Evolutionary conservation across 37 sponge, comb jelly and placozoan species (phyloP).

Genomic region (Tethya wilhelma): DNA sequence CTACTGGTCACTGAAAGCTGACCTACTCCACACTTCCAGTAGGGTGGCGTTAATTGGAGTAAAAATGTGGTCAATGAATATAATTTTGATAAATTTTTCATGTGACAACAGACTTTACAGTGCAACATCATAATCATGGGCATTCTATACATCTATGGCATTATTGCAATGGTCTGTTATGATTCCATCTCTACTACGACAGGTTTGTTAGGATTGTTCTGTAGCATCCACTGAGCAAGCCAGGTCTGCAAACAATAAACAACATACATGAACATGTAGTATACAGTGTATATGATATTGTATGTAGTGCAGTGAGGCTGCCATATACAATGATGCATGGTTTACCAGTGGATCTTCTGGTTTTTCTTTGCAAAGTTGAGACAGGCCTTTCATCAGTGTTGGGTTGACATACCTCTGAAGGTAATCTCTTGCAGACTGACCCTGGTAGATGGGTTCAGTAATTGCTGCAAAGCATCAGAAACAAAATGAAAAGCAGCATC

Average conservation of each 20-base stretch:
- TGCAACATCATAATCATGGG: too few relatives aligned
- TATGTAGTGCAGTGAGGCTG: background rate
- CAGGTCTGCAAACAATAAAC: conserved; percentile 77
- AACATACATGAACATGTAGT: background rate
- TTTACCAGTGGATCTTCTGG: conserved; percentile 92
- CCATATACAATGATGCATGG: background rate
- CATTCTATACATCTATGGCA: too few relatives aligned
- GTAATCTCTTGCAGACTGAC: conserved; percentile 75
- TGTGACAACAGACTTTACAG: too few relatives aligned
- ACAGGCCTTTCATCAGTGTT: conserved; percentile 82
- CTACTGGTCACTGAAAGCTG: too few relatives aligned
- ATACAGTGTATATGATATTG: background rate
- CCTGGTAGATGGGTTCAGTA: conserved; percentile 41
- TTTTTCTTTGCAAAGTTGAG: conserved; percentile 90
- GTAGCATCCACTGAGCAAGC: conserved; percentile 93
- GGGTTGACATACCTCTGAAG: conserved; percentile 85
- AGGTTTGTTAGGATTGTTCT: conserved; percentile 98
- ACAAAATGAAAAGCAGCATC: too few relatives aligned
- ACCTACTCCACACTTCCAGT: too few relatives aligned
- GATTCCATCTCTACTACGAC: too few relatives aligned
- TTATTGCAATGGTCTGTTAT: too few relatives aligned
- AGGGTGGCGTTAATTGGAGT: too few relatives aligned
- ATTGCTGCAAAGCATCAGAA: too few relatives aligned
- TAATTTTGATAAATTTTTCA: too few relatives aligned
- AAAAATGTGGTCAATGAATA: too few relatives aligned